These are phyloP conservation scores for Tipula unca DNA, from an alignment of 2,888 invertebrate species.

Conservation along the genomic window DNA sequence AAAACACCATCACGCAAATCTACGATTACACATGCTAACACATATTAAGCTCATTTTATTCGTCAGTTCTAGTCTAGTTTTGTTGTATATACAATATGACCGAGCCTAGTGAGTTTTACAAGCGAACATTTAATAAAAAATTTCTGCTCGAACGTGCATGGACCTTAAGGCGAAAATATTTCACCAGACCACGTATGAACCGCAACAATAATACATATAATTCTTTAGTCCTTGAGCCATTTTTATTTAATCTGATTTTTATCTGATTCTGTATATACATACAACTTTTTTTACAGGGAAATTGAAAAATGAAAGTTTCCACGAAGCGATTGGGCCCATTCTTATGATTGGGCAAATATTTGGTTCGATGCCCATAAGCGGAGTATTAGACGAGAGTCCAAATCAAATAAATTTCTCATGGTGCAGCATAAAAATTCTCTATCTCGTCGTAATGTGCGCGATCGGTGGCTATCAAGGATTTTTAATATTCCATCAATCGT, in stretches of 20 bases:
- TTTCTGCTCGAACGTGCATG: background rate
- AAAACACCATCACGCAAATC: too few relatives aligned
- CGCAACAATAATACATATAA: too few relatives aligned
- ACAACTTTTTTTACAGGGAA: background rate
- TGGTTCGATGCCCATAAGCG: constrained; percentile 34
- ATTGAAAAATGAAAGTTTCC: background rate
- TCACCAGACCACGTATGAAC: background rate
- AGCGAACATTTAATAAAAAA: background rate
- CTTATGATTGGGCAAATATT: constrained; percentile 36
- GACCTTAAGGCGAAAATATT: background rate
- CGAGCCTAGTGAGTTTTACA: background rate
- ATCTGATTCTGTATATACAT: too few relatives aligned
- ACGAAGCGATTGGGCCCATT: constrained; percentile 26
- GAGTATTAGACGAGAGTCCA: constrained; percentile 29
- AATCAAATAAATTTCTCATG: constrained; percentile 31
- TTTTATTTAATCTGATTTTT: background rate
- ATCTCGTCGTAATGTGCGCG: background rate
- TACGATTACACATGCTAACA: too few relatives aligned
- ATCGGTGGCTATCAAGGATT: background rate
- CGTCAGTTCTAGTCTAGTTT: background rate
- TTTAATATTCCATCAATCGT: background rate
- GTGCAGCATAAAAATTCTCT: constrained; percentile 30
- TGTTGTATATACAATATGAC: background rate
- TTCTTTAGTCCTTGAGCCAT: too few relatives aligned
- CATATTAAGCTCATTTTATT: too few relatives aligned